Evolutionary conservation across 23 tunicate genomes (phyloP), one percentile per base, ranked within the genome.

Genomic region (Aplidium turbinatum): DNA sequence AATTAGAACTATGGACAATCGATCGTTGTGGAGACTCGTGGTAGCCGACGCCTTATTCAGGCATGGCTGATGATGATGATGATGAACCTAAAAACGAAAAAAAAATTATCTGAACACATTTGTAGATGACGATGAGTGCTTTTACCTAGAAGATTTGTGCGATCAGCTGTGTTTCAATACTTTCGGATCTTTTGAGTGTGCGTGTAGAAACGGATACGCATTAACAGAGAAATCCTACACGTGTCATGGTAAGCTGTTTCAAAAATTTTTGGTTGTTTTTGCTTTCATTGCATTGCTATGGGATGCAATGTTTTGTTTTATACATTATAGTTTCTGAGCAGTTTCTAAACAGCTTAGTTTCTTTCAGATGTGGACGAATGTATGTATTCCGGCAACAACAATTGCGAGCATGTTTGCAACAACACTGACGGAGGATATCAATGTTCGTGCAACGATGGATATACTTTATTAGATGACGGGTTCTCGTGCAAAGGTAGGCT

Each of bases 81-180:
- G n/a, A n/a, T n/a, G n/a, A n/a, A n/a, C n/a, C n/a, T n/a, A n/a
- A n/a, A n/a, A n/a, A n/a, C n/a, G n/a, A n/a, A n/a, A n/a, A n/a
- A n/a, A n/a, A n/a, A n/a, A n/a, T n/a, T n/a, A n/a, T n/a, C n/a
- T n/a, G n/a, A n/a, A n/a, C n/a, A n/a, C n/a, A n/a, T n/a, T n/a
- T n/a, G n/a, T n/a, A 82, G 87, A 82, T 46, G 73, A 58, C 22
- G 87, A 82, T 50, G 87, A 82, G 35, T 78, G 83, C 33, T 78
- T 58, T 47, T 64, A 82, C 52, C 24, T 61, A 62, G 35, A 55
- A 26, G 76, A 75, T 57, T 38, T 23, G 4, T 85, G 92, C 64
- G 64, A 68, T n/a, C 84, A 77, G 35, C 33, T 58, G 33, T 88
- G 96, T 38, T 39, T 70, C 22, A 88, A 88, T 47, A 80, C 87